Evolutionary conservation across 2,888 invertebrate species (phyloP).

Genomic region (Hemicrepidius hirtus): DNA sequence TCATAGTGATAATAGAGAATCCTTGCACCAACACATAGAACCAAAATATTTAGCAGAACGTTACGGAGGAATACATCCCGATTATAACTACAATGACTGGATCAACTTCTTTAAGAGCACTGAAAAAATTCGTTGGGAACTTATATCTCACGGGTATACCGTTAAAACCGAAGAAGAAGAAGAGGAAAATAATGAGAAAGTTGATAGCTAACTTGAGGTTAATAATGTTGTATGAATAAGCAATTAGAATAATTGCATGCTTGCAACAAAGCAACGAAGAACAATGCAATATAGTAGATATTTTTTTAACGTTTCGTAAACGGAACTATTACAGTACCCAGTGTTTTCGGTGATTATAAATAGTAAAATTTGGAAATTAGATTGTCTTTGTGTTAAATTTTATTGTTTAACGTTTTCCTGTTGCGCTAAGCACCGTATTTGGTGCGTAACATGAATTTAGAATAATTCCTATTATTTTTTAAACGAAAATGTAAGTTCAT

Average conservation of each 20-base stretch:
- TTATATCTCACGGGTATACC: slow-evolving; percentile 75
- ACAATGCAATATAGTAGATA: slow-evolving; percentile 9
- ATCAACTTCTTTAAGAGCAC: slow-evolving; percentile 78
- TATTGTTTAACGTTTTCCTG: too few relatives aligned
- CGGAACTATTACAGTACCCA: too few relatives aligned
- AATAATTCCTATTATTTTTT: too few relatives aligned
- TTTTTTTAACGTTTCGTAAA: too few relatives aligned
- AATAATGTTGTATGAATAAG: slow-evolving; percentile 4
- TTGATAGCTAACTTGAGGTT: not conserved
- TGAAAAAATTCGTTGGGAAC: slow-evolving; percentile 77
- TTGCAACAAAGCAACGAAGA: slow-evolving; percentile 1
- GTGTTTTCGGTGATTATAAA: not conserved
- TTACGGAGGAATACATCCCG: slow-evolving; percentile 79
- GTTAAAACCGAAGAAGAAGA: not conserved
- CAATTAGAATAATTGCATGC: not conserved
- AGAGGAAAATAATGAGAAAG: not conserved
- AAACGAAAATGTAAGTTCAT: too few relatives aligned
- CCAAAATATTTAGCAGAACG: slow-evolving; percentile 82
- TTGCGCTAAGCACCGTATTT: too few relatives aligned
- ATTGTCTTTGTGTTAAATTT: too few relatives aligned
- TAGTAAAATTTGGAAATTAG: too few relatives aligned
- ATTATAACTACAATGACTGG: slow-evolving; percentile 85
- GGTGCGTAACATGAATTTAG: too few relatives aligned
- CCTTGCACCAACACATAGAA: slow-evolving; percentile 83
- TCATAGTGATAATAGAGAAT: slow-evolving; percentile 83